Evolutionary conservation across 92 coral and sea anemone genomes (phyloP).

Genomic region (Palythoa grandis): DNA sequence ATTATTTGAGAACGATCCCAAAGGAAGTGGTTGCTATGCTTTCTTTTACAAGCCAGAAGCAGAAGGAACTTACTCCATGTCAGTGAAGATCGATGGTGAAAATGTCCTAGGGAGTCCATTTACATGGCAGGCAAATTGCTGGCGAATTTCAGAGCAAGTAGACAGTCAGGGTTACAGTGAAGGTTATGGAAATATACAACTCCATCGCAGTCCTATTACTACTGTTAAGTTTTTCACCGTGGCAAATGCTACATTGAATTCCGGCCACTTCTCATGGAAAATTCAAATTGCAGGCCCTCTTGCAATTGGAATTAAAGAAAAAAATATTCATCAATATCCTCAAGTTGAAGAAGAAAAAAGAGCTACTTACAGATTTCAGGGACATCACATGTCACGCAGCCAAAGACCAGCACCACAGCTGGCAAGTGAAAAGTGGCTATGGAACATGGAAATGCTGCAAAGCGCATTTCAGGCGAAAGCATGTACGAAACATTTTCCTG

Average conservation of each 20-base stretch:
- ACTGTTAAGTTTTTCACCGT: too few relatives aligned
- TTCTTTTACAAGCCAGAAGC: slow-evolving; percentile 18
- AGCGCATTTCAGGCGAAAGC: too few relatives aligned
- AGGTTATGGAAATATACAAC: too few relatives aligned
- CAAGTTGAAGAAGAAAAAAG: neutral
- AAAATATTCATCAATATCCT: neutral
- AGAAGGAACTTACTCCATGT: slow-evolving; percentile 8
- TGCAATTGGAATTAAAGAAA: neutral
- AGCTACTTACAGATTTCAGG: too few relatives aligned
- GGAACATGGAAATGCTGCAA: neutral
- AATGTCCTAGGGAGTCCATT: slow-evolving; percentile 1
- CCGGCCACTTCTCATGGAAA: neutral
- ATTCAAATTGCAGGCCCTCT: neutral
- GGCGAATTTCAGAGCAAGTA: too few relatives aligned
- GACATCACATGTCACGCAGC: too few relatives aligned
- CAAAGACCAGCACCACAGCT: too few relatives aligned
- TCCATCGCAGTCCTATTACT: too few relatives aligned
- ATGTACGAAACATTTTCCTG: too few relatives aligned
- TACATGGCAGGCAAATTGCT: slow-evolving; percentile 1
- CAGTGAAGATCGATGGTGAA: slow-evolving; percentile 12
- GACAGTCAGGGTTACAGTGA: too few relatives aligned
- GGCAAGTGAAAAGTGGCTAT: neutral
- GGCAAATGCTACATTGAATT: neutral
- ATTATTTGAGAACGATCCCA: slow-evolving; percentile 4
- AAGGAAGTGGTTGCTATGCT: slow-evolving; percentile 19